These are phyloP conservation scores for Tychaedon coryphoeus DNA, from an alignment of 2,113 vertebrate species.

Conservation along the genomic window DNA sequence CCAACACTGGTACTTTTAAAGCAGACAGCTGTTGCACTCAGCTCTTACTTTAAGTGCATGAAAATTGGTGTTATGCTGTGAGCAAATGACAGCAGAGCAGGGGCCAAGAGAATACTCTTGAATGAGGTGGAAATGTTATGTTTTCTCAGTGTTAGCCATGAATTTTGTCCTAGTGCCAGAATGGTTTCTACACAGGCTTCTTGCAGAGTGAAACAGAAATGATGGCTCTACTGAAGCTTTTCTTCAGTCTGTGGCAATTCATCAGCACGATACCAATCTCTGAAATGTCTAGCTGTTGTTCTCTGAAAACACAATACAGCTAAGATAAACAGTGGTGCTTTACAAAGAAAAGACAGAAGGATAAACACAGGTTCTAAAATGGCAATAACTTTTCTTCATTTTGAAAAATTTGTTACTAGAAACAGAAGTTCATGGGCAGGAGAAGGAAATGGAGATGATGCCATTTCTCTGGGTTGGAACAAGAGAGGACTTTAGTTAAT, in stretches of 20 bases:
- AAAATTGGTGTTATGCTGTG: background rate
- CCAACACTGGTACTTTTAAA: background rate
- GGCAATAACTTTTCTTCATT: background rate
- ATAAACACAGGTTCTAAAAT: background rate
- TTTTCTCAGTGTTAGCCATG: constrained; percentile 19
- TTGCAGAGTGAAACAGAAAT: background rate
- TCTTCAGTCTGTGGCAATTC: background rate
- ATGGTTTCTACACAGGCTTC: background rate
- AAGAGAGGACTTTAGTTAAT: background rate
- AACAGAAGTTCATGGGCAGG: background rate
- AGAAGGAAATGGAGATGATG: background rate
- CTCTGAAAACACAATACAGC: background rate
- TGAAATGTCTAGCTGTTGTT: constrained; percentile 11
- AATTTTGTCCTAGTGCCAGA: background rate
- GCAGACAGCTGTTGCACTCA: background rate
- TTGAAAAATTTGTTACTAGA: background rate
- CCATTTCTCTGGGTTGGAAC: background rate
- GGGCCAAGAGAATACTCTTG: constrained; percentile 6
- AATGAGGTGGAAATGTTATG: constrained; percentile 32
- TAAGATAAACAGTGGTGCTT: constrained; percentile 10
- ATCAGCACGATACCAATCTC: constrained; percentile 29
- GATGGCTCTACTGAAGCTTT: background rate
- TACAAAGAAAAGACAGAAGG: background rate
- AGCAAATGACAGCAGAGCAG: constrained; percentile 16
- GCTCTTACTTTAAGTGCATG: background rate